phyloP scores from a whole-genome alignment of 2,888 invertebrate genomes.

The Zygogramma bicolorata region DNA sequence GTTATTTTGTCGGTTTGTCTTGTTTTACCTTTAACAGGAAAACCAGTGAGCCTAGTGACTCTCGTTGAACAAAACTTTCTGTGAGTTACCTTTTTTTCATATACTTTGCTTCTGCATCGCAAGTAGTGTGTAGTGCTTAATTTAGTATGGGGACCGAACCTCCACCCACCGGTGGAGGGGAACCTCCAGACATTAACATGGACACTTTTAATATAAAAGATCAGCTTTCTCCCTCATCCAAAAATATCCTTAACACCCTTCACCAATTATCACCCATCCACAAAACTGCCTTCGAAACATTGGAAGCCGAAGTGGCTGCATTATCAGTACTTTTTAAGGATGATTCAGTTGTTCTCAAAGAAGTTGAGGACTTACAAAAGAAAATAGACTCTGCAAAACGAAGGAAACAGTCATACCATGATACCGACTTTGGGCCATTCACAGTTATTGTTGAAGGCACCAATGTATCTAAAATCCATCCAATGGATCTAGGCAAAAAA shows the following conservation, averaged over 20 bases:
- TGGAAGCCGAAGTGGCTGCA: too few relatives aligned
- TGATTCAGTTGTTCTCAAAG: not conserved
- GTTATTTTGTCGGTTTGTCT: too few relatives aligned
- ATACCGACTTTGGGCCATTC: not conserved
- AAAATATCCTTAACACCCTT: not conserved
- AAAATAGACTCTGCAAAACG: not conserved
- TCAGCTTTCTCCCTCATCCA: not conserved
- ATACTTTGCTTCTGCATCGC: not conserved
- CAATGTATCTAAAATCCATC: not conserved
- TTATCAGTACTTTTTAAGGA: too few relatives aligned
- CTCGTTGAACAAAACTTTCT: not conserved
- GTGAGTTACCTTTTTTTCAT: not conserved
- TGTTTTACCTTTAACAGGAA: too few relatives aligned
- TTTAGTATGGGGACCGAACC: not conserved
- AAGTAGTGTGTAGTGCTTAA: not conserved
- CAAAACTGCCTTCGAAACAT: not conserved
- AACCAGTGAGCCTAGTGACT: too few relatives aligned
- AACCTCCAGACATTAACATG: not conserved
- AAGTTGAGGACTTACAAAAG: not conserved
- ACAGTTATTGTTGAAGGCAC: not conserved
- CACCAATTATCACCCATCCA: not conserved
- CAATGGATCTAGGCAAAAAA: not conserved
- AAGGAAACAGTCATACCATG: not conserved
- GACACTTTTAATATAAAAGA: not conserved
- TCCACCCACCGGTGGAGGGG: not conserved